phyloP scores from a whole-genome alignment of 2,113 vertebrate species.

The Panthera uncia region DNA sequence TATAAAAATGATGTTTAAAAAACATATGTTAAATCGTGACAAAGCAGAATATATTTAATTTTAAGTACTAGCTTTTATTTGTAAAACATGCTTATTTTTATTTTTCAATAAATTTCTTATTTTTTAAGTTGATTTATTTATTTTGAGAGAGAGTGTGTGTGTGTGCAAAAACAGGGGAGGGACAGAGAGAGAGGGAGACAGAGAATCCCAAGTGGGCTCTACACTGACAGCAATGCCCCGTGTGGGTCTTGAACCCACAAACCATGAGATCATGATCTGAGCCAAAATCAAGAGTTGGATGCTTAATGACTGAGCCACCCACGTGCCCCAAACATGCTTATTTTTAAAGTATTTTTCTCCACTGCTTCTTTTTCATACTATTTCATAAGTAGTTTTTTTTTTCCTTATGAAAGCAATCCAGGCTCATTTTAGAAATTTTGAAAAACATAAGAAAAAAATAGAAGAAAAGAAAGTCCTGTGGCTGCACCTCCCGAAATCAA shows the following conservation, averaged over 20 bases:
- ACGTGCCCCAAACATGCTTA: neutral
- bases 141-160: too few relatives aligned
- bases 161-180: too few relatives aligned
- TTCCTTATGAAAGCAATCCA: neutral
- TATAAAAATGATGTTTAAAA: neutral
- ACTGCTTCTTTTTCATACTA: neutral
- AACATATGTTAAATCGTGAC: neutral
- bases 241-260: too few relatives aligned
- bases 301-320: too few relatives aligned
- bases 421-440: constrained; percentile 21
- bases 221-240: too few relatives aligned
- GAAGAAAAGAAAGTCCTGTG: neutral
- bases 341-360: neutral
- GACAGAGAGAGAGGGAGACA: too few relatives aligned
- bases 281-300: too few relatives aligned
- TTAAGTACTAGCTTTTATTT: neutral
- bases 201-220: too few relatives aligned
- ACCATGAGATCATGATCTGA: neutral
- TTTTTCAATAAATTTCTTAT: too few relatives aligned
- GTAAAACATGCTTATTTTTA: neutral
- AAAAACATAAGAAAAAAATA: neutral
- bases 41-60: constrained; percentile 29
- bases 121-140: too few relatives aligned
- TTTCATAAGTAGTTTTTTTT: neutral
- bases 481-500: neutral